Evolutionary conservation across 2,113 vertebrate genomes (phyloP).

Genomic region (Sclerurus mexicanus): DNA sequence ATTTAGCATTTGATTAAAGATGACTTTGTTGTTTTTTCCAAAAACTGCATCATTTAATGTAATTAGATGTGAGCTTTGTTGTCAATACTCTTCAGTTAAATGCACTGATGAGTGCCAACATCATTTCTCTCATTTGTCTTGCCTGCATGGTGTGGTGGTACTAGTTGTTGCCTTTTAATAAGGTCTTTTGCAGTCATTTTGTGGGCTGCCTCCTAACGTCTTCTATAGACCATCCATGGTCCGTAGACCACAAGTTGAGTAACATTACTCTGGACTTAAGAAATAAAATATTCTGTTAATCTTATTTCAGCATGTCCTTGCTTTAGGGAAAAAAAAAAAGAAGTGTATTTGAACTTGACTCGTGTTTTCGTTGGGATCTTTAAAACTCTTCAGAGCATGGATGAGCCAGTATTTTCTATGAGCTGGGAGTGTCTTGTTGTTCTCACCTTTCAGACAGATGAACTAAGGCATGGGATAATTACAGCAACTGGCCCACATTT

Average conservation of each 20-base stretch:
- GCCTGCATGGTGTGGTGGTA: not conserved
- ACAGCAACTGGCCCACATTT: not conserved
- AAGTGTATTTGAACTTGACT: not conserved
- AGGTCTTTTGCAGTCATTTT: not conserved
- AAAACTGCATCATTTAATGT: not conserved
- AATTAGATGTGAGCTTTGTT: not conserved
- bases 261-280: not conserved
- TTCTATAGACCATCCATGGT: not conserved
- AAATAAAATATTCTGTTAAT: constrained; percentile 15
- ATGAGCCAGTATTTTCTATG: not conserved
- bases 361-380: not conserved
- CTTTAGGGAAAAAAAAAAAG: not conserved
- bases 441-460: not conserved
- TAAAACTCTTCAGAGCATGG: not conserved
- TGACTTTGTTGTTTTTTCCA: not conserved
- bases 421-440: not conserved
- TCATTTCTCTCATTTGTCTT: not conserved
- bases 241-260: constrained; percentile 15
- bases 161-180: not conserved
- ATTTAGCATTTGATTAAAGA: not conserved
- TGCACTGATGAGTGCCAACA: not conserved
- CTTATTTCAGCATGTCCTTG: not conserved
- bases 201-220: constrained; percentile 26
- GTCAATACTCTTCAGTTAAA: not conserved
- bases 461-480: not conserved